These are phyloP conservation scores for Machaerirhynchus nigripectus DNA, from an alignment of 2,113 vertebrate genomes.

Conservation along the genomic window DNA sequence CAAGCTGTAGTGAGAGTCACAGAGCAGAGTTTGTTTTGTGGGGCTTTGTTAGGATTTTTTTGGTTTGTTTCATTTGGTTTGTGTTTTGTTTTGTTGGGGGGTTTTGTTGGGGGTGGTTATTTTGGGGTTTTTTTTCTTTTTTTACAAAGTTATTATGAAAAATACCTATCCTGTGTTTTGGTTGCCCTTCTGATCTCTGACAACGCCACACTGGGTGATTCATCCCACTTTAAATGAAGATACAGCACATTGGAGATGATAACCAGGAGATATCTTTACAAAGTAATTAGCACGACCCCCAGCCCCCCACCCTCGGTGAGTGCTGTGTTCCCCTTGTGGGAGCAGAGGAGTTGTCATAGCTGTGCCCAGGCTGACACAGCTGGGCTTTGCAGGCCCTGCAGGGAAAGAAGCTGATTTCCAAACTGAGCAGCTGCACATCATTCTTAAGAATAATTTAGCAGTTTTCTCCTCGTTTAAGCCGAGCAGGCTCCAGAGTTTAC, in stretches of 20 bases:
- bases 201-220: background rate
- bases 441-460: background rate
- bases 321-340: background rate
- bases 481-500: background rate
- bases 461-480: background rate
- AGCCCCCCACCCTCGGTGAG: background rate
- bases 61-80: background rate
- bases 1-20: background rate
- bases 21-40: background rate
- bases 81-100: no score
- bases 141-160: background rate
- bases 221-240: background rate
- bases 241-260: background rate
- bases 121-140: background rate
- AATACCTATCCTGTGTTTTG: background rate
- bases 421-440: background rate
- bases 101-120: accelerated
- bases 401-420: background rate
- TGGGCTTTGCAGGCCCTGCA: background rate
- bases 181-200: background rate
- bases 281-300: background rate
- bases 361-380: background rate
- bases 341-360: background rate
- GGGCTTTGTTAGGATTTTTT: background rate
- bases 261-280: background rate